Evolutionary conservation across 2,888 invertebrate genomes (phyloP), one percentile per base, ranked within the genome.

Genomic region (Apomyelois bistriatella): DNA sequence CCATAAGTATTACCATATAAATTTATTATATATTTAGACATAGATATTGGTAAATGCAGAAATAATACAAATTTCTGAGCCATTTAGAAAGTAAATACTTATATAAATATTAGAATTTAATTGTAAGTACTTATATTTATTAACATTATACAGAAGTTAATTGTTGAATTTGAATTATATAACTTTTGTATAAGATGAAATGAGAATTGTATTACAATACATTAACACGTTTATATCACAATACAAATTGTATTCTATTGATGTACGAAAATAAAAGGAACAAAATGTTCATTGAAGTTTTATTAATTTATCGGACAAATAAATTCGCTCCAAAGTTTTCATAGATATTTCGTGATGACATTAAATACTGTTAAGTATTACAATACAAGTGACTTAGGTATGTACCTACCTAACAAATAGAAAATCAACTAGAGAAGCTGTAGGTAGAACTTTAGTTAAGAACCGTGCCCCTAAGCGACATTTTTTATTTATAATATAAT

Each of bases 201-300:
- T 55, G 35, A 36, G 32, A 50, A 57, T 54, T 55, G 54, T 56
- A 55, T 54, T 55, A 53, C 56, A 58, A 54, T 52, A 42, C 41
- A 58, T 60, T 60, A 60, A 58, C 58, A 57, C 64, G 58, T 71
- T 73, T 75, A 74, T 76, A 79, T 81, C 76, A 79, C 76, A 79
- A 82, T 76, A 81, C 75, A 82, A 76, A 81, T 72, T 79, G 82
- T 85, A 85, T 83, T 83, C 79, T 83, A 85, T 79, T 76, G 72
- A 81, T 84, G 77, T 83, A 85, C 78, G 80, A 69, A 72, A 75
- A 53, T 59, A 48, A 60, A 50, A 48, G 16, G 36, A 55, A 53
- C 68, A 69, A 69, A 69, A 67, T 66, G 68, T 68, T 72, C 52
- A 37, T 28, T 13, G 16, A 48, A 55, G 36, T 61, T 65, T 69